These are phyloP conservation scores for Dasysyrphus tricinctus DNA, from an alignment of 2,888 invertebrate genomes.

Conservation along the genomic window DNA sequence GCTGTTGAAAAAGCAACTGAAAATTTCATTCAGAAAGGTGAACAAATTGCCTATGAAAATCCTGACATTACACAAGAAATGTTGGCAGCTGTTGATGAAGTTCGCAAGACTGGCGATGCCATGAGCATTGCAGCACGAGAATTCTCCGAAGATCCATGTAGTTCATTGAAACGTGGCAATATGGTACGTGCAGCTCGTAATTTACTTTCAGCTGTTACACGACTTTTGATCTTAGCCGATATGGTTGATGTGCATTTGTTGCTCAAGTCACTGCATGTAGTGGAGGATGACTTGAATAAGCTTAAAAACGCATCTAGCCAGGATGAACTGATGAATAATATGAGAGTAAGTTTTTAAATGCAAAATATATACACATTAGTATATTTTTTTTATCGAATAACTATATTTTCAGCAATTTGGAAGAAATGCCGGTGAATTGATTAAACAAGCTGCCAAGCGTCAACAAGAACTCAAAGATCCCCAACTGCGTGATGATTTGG, in stretches of 20 bases:
- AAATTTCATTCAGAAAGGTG: constrained; percentile 97
- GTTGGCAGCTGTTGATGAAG: constrained; percentile 97
- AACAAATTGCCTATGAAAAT: constrained; percentile 98
- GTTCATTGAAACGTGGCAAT: constrained; percentile 95
- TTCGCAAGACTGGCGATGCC: constrained; percentile 94
- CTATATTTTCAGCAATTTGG: constrained; percentile 85
- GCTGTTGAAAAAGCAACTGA: constrained; percentile 98
- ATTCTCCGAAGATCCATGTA: constrained; percentile 98
- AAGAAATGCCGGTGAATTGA: constrained; percentile 90
- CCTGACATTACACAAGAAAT: constrained; percentile 98
- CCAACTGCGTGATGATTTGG: constrained; percentile 95
- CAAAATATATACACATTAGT: too few species aligned
- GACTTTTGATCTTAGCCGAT: constrained; percentile 97
- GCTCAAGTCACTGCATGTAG: constrained; percentile 93
- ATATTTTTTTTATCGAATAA: neutral
- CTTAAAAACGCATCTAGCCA: constrained; percentile 96
- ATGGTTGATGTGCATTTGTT: constrained; percentile 98
- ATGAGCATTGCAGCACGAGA: constrained; percentile 96
- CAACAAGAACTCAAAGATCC: constrained; percentile 97
- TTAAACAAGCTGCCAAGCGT: constrained; percentile 93
- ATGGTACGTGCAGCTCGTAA: constrained; percentile 98
- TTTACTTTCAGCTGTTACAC: constrained; percentile 96
- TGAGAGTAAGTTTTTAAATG: constrained; percentile 84
- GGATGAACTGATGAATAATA: constrained; percentile 94
- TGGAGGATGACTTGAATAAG: constrained; percentile 96